Evolutionary conservation across 2,113 vertebrate species (phyloP).

Genomic region (Tragelaphus imberbis): DNA sequence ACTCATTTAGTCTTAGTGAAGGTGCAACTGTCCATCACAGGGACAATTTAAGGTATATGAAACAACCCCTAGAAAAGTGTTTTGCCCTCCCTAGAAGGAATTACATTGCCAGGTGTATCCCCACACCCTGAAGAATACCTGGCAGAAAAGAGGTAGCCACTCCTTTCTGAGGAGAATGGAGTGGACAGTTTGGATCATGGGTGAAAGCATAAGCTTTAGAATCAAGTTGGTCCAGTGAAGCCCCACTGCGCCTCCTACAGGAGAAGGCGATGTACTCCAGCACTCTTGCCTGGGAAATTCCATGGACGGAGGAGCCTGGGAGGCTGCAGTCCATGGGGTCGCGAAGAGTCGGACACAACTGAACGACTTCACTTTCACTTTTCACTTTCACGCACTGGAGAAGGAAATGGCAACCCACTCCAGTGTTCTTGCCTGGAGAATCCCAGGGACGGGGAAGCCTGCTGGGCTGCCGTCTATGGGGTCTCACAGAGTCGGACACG

Average conservation of each 20-base stretch:
- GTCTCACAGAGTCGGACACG: fast-evolving
- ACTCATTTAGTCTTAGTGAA: neutral
- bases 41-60: neutral
- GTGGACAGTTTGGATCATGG: neutral
- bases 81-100: neutral
- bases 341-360: too few relatives aligned
- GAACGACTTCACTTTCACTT: too few relatives aligned
- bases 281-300: neutral
- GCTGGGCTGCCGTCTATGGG: neutral
- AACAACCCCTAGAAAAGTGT: neutral
- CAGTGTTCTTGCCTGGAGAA: too few relatives aligned
- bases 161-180: neutral
- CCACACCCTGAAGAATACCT: neutral
- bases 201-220: neutral
- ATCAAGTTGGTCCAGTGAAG: neutral
- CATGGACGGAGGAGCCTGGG: too few relatives aligned
- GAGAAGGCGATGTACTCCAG: too few relatives aligned
- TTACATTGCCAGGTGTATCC: neutral
- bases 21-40: neutral
- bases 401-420: too few relatives aligned
- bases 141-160: neutral
- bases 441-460: too few relatives aligned
- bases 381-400: too few relatives aligned
- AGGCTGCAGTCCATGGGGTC: too few relatives aligned
- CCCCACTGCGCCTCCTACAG: neutral